Conservation (phyloP, 2,888 invertebrate genomes). For the Thymelicus sylvestris region DNA sequence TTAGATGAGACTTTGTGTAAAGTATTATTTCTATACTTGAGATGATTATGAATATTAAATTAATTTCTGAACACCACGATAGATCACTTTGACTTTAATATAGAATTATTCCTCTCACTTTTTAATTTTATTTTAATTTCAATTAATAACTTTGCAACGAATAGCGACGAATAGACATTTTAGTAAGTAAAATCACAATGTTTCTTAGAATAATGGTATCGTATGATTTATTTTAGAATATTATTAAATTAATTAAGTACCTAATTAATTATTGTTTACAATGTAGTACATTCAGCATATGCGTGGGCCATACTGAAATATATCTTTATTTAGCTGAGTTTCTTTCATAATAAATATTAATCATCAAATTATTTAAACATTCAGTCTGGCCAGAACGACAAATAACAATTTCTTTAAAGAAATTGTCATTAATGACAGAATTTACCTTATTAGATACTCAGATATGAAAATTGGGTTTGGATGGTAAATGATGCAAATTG, state of each 20-base stretch:
- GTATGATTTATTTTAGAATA: neutral
- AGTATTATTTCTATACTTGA: conserved; percentile 8
- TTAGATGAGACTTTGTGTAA: conserved; percentile 23
- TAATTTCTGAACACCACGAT: neutral
- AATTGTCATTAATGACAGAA: neutral
- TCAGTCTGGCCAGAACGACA: neutral
- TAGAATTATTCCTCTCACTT: neutral
- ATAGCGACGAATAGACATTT: conserved; percentile 13
- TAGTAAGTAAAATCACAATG: neutral
- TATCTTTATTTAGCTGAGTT: no score
- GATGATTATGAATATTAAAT: neutral
- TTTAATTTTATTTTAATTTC: conserved; percentile 6
- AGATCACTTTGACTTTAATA: neutral
- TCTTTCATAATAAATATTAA: no score
- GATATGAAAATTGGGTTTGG: conserved; percentile 21
- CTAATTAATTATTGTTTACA: no score
- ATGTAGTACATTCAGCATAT: neutral
- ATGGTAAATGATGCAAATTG: conserved; percentile 40
- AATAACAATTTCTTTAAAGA: neutral
- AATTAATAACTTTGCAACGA: neutral
- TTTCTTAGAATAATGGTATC: conserved; percentile 3
- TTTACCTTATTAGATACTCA: neutral
- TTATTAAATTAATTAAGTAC: neutral
- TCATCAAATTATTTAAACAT: neutral
- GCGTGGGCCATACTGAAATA: neutral